Percentiles rank a stretch among this genome's conserved stretches.
Conservation (phyloP, 2,888 invertebrate genomes). For the Spodoptera picta region DNA sequence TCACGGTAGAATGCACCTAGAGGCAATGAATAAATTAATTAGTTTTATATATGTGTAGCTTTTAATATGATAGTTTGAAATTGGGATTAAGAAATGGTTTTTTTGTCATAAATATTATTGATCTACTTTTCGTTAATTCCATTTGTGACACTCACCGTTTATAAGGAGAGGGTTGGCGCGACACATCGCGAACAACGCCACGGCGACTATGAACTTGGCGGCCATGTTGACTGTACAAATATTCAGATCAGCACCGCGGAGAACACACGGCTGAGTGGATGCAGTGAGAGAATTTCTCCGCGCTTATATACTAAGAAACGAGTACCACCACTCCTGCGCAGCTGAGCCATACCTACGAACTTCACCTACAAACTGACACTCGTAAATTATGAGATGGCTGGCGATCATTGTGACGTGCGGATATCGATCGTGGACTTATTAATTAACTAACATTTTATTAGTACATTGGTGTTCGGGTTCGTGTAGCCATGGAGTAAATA, state of each 20-base stretch:
- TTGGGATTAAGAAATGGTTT: no score
- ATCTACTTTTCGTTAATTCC: background rate
- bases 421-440: constrained; percentile 47
- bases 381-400: constrained; percentile 77
- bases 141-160: constrained; percentile 73
- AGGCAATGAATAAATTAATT: constrained; percentile 21
- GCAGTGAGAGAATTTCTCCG: constrained; percentile 86
- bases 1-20: constrained; percentile 75
- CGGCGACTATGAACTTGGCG: constrained; percentile 75
- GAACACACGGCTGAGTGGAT: constrained; percentile 79
- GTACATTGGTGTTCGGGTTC: constrained; percentile 18
- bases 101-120: no score
- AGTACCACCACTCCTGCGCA: constrained; percentile 66
- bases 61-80: no score
- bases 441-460: constrained; percentile 39
- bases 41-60: background rate
- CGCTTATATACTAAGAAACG: constrained; percentile 76
- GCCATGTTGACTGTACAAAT: constrained; percentile 71
- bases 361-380: constrained; percentile 81
- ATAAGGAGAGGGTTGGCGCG: constrained; percentile 75
- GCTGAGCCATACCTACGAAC: constrained; percentile 77
- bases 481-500: constrained; percentile 46
- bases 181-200: constrained; percentile 76
- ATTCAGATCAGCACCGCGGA: constrained; percentile 61
- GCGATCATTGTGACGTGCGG: constrained; percentile 62